Conservation (phyloP, 2,888 invertebrate species). For the Cinara cedri region DNA sequence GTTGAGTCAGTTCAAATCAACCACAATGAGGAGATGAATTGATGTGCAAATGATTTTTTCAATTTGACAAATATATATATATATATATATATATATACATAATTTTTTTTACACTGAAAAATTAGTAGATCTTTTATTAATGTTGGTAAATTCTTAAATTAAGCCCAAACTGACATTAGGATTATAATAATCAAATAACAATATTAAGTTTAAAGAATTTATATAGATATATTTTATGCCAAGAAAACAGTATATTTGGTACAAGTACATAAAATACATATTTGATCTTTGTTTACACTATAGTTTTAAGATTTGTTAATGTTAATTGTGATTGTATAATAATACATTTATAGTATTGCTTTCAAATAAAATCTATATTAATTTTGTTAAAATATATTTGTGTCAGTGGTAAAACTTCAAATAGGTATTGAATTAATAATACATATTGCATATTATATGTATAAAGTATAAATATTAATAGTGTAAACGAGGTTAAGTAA, state of each 20-base stretch:
- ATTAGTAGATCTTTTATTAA: constrained; percentile 32
- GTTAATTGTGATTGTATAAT: constrained; percentile 55
- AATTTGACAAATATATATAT: constrained; percentile 7
- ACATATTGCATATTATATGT: too few species aligned
- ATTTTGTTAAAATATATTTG: constrained; percentile 34
- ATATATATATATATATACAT: too few species aligned
- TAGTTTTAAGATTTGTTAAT: constrained; percentile 51
- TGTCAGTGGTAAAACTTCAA: background rate
- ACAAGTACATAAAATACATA: constrained; percentile 27
- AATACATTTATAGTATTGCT: constrained; percentile 40
- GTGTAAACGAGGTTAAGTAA: too few species aligned
- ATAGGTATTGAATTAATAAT: too few species aligned
- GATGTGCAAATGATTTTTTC: constrained; percentile 28
- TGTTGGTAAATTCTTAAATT: constrained; percentile 28
- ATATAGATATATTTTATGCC: constrained; percentile 28
- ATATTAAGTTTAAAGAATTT: constrained; percentile 38
- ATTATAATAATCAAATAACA: constrained; percentile 54
- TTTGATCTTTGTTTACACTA: constrained; percentile 48
- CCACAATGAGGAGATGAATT: constrained; percentile 35
- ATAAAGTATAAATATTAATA: too few species aligned
- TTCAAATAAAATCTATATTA: constrained; percentile 40
- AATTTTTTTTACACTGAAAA: constrained; percentile 20
- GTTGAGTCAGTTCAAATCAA: constrained; percentile 64
- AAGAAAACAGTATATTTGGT: constrained; percentile 37
- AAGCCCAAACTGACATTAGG: constrained; percentile 44